Base-by-base conservation (phyloP, 2,888 invertebrate genomes). In the Stratiomys singularior region DNA sequence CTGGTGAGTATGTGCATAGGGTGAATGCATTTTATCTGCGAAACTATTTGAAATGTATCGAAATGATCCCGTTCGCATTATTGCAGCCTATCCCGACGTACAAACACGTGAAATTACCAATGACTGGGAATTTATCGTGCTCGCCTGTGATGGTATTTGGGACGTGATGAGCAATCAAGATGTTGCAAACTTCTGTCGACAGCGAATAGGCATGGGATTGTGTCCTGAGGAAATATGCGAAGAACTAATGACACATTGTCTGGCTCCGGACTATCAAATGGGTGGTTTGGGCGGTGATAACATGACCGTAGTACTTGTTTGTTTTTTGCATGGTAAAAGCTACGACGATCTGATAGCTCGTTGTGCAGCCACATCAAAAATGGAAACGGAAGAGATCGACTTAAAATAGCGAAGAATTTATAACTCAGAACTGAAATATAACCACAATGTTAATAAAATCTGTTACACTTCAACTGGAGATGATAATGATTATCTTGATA, bases 81-180 rank as follows among this genome's bases (percentile, higher is more conserved):
- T n/a, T 56, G 13, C 27, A 97, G 99, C 98, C 0, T 94, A 92
- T 84, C 99, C 99, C 0, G 99, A 99, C 85, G 94, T 99, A 3
- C 93, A 94, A 86, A 91, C 92, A 64, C 91, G 93, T 80, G 91
- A 92, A 78, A 88, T 99, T 81, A 93, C 91, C 58, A 90, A 93
- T n/a, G 96, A 97, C 80, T 96, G 96, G 93, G 98, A 99, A 88
- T 99, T 99, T 86, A 90, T 99, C 77, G 92, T 99, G 47, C 89
- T 99, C 82, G 99, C 99, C 0, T 99, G 99, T 86, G 99, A 99
- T 86, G 99, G 99, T 28, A 99, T 99, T 82, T 99, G 99, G 99
- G 99, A 99, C 87, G 99, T 99, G 27, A 90, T 99, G 89, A 94
- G 93, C 69, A 98, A 96, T 87, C 93, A 96, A 88, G 98, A 98